A percentile compares a stretch with the other conserved stretches of the same genome.
phyloP scores from a whole-genome alignment of 2,113 vertebrate species.

The Chaetodon auriga region DNA sequence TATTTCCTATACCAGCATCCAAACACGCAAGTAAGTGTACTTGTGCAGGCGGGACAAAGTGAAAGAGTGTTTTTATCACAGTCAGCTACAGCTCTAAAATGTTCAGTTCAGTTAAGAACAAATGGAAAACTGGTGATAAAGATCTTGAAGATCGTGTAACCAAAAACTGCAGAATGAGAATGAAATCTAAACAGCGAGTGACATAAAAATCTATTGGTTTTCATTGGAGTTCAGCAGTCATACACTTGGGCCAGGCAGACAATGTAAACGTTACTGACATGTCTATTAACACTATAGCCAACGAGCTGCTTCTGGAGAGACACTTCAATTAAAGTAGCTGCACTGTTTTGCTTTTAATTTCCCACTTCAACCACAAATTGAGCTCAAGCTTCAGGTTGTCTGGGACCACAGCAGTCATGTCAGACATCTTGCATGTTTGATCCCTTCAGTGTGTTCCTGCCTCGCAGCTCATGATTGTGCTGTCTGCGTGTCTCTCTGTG shows the following conservation, averaged over 20 bases:
- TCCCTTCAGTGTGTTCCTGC: background rate
- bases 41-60: background rate
- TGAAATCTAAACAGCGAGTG: background rate
- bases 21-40: background rate
- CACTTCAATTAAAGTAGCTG: background rate
- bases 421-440: conserved; percentile 1
- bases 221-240: background rate
- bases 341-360: background rate
- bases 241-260: background rate
- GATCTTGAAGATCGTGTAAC: no score
- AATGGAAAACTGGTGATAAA: background rate
- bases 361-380: background rate
- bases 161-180: background rate
- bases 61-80: background rate
- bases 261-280: background rate
- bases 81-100: background rate
- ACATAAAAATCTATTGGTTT: background rate
- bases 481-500: conserved; percentile 17
- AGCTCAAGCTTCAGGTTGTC: background rate
- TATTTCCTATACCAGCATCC: background rate
- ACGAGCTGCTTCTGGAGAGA: background rate
- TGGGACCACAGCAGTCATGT: background rate
- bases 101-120: background rate
- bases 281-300: background rate
- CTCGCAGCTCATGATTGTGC: background rate